These are phyloP conservation scores for Spodoptera litura DNA, from an alignment of 1,140 invertebrate species.

Conservation along the genomic window DNA sequence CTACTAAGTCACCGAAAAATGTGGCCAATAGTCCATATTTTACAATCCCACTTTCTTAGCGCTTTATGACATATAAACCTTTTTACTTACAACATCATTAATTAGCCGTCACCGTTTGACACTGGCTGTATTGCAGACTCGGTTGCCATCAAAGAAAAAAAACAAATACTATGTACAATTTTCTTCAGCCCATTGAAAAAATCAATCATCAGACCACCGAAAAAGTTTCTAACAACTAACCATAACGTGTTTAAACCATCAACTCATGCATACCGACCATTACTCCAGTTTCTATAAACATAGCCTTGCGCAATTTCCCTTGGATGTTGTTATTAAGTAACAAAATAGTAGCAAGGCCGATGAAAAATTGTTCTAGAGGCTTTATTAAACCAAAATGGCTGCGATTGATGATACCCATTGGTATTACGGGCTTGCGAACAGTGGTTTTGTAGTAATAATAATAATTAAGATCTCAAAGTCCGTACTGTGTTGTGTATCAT, in stretches of 20 bases:
- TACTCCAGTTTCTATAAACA: conserved; percentile 27
- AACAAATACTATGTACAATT: neutral
- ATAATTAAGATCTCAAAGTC: conserved; percentile 71
- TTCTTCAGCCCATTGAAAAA: neutral
- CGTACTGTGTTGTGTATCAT: neutral
- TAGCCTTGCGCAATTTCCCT: conserved; percentile 54
- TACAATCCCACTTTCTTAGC: no score
- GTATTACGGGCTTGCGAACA: conserved; percentile 63
- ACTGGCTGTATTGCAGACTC: no score
- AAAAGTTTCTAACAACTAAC: conserved; percentile 10
- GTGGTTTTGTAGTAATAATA: conserved; percentile 69
- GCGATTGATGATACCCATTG: conserved; percentile 59
- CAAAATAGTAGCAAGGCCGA: conserved; percentile 57
- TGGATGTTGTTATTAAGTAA: conserved; percentile 56
- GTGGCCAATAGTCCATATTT: no score
- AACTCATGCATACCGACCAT: conserved; percentile 14
- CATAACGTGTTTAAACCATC: neutral
- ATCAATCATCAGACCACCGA: conserved; percentile 1
- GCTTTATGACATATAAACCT: no score
- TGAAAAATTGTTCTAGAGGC: conserved; percentile 56
- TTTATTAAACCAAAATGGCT: conserved; percentile 68
- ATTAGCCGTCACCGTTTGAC: no score
- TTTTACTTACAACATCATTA: no score
- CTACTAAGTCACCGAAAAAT: no score
- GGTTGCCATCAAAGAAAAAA: no score